Evolutionary conservation across 1,140 invertebrate genomes (phyloP), one percentile per base, ranked within the genome.

Genomic region (Macrosteles quadrilineatus): DNA sequence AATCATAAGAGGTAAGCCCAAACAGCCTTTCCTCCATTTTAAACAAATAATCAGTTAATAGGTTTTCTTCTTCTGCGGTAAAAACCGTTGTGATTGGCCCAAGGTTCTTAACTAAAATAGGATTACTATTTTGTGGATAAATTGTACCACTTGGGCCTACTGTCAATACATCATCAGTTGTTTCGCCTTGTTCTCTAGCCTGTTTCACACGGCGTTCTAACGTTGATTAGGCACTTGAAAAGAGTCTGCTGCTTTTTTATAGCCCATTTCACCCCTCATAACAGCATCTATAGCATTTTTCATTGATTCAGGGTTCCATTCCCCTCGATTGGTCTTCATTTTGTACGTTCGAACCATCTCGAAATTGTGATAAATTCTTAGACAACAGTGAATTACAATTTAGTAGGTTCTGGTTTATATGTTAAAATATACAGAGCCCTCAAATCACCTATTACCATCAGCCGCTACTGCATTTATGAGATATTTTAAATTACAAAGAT

Each of bases 331-430:
- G 21, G 47, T 53, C 47, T 53, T 53, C 21, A 11, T 6, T 21
- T 53, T 53, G 47, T 53, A 53, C 11, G 11, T 53, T 11, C 47
- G 47, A 21, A 53, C 47, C 47, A 53, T 53, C 47, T 53, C 4
- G 21, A 53, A 53, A 6, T n/a, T n/a, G n/a, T n/a, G n/a, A n/a
- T n/a, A n/a, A n/a, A n/a, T n/a, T n/a, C n/a, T n/a, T n/a, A n/a
- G n/a, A n/a, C n/a, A n/a, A n/a, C n/a, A n/a, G n/a, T n/a, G n/a
- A n/a, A n/a, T n/a, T n/a, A n/a, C n/a, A n/a, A n/a, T n/a, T n/a
- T n/a, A n/a, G n/a, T n/a, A n/a, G n/a, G n/a, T n/a, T n/a, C n/a
- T n/a, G n/a, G n/a, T n/a, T n/a, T n/a, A n/a, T n/a, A n/a, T n/a
- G n/a, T n/a, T n/a, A n/a, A n/a, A n/a, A n/a, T n/a, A n/a, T n/a